phyloP scores from a whole-genome alignment of 2,797 vertebrate species.

The Crotalus adamanteus region DNA sequence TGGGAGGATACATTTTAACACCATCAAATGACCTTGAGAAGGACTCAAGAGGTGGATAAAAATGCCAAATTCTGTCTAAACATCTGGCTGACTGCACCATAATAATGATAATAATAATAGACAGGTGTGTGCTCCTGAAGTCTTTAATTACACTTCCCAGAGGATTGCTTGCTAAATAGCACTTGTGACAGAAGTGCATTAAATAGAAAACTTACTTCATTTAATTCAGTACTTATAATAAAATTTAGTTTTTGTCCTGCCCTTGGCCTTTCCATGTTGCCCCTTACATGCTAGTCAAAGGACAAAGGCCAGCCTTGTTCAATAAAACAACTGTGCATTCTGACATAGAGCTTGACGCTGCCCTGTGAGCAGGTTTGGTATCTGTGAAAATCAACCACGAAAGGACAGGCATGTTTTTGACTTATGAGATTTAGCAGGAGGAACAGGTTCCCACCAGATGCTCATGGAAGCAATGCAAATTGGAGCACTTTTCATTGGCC shows the following conservation, averaged over 20 bases:
- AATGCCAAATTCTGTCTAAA: background rate
- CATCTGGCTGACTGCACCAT: background rate
- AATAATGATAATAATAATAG: background rate
- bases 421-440: background rate
- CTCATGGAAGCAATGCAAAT: background rate
- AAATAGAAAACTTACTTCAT: background rate
- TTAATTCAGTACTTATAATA: background rate
- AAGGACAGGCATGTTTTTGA: background rate
- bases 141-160: background rate
- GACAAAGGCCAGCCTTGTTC: background rate
- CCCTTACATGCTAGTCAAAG: background rate
- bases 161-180: background rate
- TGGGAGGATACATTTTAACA: background rate
- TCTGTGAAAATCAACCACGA: background rate
- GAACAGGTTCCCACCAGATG: background rate
- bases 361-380: background rate
- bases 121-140: background rate
- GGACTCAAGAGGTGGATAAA: background rate
- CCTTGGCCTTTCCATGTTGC: background rate
- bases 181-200: background rate
- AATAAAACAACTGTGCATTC: background rate
- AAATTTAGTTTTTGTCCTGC: background rate
- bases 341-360: background rate
- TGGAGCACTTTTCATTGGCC: background rate
- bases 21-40: background rate